A percentile compares a stretch with the other conserved stretches of the same genome.
Conservation (phyloP, 2,888 invertebrate genomes). For the Ceratothoa steindachneri region DNA sequence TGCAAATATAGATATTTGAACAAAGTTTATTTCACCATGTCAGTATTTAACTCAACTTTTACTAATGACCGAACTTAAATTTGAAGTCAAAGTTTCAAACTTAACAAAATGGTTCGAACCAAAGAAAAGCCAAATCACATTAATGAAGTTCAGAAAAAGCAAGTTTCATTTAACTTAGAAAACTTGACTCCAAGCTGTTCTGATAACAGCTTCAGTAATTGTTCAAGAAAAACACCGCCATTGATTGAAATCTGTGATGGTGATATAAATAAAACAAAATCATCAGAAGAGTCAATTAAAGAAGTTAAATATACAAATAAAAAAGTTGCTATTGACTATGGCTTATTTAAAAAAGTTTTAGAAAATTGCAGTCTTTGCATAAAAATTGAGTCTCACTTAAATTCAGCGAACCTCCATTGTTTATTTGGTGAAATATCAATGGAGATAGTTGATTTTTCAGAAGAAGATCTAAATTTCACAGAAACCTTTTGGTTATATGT, state of each 20-base stretch:
- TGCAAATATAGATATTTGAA: no score
- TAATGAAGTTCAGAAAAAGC: not conserved
- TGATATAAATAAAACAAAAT: no score
- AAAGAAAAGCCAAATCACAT: not conserved
- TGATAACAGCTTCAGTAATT: not conserved
- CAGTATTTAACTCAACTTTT: no score
- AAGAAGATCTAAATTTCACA: not conserved
- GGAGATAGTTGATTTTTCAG: conserved; percentile 4
- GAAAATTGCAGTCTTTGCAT: conserved; percentile 31
- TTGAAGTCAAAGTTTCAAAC: no score
- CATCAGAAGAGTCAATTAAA: not conserved
- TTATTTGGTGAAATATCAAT: conserved; percentile 22
- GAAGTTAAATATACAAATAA: conserved; percentile 18
- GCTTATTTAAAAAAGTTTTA: conserved; percentile 34
- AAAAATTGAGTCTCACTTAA: conserved; percentile 18
- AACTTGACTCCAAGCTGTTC: not conserved
- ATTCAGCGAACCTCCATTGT: conserved; percentile 15
- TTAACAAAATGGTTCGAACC: not conserved
- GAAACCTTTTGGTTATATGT: conserved; percentile 51
- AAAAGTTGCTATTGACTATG: conserved; percentile 27
- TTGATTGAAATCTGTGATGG: not conserved
- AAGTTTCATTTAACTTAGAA: not conserved
- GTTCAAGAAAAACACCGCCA: not conserved
- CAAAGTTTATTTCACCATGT: no score
- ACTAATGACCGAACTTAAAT: no score